These are phyloP conservation scores for Aurelia sp. DNA, from an alignment of 30 jellyfish, hydroid and myxozoan species.

Conservation along the genomic window DNA sequence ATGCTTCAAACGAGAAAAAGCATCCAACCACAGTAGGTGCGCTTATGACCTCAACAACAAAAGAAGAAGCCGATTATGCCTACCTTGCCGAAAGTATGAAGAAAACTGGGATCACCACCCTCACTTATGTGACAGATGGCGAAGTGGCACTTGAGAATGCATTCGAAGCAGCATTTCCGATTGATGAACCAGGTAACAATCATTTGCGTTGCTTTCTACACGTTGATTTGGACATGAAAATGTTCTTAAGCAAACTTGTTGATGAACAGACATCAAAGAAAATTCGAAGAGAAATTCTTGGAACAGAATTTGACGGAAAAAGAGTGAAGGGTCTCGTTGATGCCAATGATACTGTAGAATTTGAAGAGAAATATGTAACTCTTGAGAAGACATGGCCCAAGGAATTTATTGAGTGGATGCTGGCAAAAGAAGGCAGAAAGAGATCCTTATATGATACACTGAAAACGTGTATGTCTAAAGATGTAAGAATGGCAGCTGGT, in stretches of 20 bases:
- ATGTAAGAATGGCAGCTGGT: slow-evolving; percentile 31
- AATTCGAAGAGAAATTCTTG: slow-evolving; percentile 18
- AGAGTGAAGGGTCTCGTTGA: slow-evolving; percentile 42
- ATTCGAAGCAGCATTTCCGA: slow-evolving; percentile 31
- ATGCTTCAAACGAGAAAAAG: not conserved
- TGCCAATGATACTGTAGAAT: slow-evolving; percentile 5
- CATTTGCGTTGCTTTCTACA: slow-evolving; percentile 26
- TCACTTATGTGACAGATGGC: slow-evolving; percentile 44
- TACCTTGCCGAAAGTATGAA: slow-evolving; percentile 16
- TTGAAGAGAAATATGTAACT: slow-evolving; percentile 9
- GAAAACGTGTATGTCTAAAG: slow-evolving; percentile 21
- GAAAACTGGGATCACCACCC: slow-evolving; percentile 22
- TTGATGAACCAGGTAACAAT: slow-evolving; percentile 11
- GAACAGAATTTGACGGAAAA: slow-evolving; percentile 19
- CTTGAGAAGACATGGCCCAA: slow-evolving; percentile 42
- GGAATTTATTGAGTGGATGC: slow-evolving; percentile 21
- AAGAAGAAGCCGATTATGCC: slow-evolving; percentile 29
- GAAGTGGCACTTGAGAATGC: slow-evolving; percentile 44
- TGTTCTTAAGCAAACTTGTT: slow-evolving; percentile 20
- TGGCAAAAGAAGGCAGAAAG: slow-evolving; percentile 28
- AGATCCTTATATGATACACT: slow-evolving; percentile 26
- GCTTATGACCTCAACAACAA: slow-evolving; percentile 19
- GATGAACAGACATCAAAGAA: slow-evolving; percentile 12
- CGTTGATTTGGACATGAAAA: slow-evolving; percentile 23
- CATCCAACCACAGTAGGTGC: slow-evolving; percentile 45